phyloP scores from a whole-genome alignment of 1,140 invertebrate genomes.

The Apolygus lucorum region DNA sequence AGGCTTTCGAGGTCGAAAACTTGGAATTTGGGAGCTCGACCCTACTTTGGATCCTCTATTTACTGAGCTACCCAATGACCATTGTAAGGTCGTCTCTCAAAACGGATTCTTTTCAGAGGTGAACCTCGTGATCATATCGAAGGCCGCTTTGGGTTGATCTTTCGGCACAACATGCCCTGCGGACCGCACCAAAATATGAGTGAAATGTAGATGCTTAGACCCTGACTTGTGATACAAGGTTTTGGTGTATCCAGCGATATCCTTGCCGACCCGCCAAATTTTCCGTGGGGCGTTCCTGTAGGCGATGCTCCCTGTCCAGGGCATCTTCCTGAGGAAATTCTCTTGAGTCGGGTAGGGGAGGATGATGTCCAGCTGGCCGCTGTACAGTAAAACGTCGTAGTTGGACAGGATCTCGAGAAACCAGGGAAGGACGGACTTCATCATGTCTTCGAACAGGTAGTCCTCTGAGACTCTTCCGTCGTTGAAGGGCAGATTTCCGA shows the following conservation, averaged over 20 bases:
- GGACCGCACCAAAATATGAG: constrained; percentile 68
- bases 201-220: constrained; percentile 42
- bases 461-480: constrained; percentile 51
- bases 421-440: constrained; percentile 70
- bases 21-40: too few relatives aligned
- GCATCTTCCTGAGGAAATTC: constrained; percentile 50
- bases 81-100: too few relatives aligned
- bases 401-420: constrained; percentile 55
- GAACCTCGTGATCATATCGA: constrained; percentile 67
- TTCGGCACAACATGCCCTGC: constrained; percentile 76
- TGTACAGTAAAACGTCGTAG: constrained; percentile 67
- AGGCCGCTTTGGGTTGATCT: constrained; percentile 69
- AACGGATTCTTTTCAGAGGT: too few relatives aligned
- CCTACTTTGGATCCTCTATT: too few relatives aligned
- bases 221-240: constrained; percentile 37
- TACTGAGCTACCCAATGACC: too few relatives aligned
- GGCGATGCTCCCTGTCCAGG: constrained; percentile 54
- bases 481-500: constrained; percentile 55
- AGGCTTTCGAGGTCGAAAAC: too few relatives aligned
- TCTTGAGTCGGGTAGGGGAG: constrained; percentile 68
- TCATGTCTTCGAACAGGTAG: constrained; percentile 61
- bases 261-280: constrained; percentile 26
- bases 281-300: constrained; percentile 53
- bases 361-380: constrained; percentile 69
- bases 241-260: constrained; percentile 33